phyloP scores from a whole-genome alignment of 2,113 vertebrate genomes.

The Anhinga anhinga region DNA sequence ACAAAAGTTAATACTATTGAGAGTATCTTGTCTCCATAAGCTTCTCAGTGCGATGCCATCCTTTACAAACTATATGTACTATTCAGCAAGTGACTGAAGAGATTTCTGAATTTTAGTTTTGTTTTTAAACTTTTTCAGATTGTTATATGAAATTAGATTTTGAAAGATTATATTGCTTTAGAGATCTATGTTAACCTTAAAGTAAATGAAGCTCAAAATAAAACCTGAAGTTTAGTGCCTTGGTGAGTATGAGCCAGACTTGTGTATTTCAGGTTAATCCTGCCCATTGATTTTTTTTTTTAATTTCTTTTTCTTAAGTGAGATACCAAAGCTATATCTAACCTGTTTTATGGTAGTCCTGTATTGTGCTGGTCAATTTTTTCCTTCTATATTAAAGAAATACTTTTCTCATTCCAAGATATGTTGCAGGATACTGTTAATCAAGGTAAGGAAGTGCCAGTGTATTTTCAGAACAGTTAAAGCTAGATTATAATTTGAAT shows the following conservation, averaged over 20 bases:
- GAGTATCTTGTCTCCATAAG: not conserved
- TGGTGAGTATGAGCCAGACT: not conserved
- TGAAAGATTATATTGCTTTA: not conserved
- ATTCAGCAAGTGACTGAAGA: not conserved
- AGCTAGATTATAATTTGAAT: not conserved
- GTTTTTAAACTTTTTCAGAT: not conserved
- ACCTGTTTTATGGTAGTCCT: not conserved
- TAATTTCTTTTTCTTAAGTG: not conserved
- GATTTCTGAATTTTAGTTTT: not conserved
- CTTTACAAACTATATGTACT: not conserved
- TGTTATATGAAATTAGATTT: not conserved
- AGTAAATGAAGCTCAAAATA: not conserved
- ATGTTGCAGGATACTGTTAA: not conserved
- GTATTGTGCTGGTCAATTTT: not conserved
- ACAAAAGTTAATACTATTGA: not conserved
- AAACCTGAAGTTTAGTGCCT: not conserved
- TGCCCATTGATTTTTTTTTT: not conserved
- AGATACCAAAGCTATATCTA: not conserved
- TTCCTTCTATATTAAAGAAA: not conserved
- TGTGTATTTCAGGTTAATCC: not conserved
- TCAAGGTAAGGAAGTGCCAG: not conserved
- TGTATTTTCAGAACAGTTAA: not conserved
- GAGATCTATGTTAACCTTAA: not conserved
- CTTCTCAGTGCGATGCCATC: not conserved
- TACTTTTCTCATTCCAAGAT: not conserved